phyloP scores from a whole-genome alignment of 2,113 vertebrate genomes.

The Clarias gariepinus region DNA sequence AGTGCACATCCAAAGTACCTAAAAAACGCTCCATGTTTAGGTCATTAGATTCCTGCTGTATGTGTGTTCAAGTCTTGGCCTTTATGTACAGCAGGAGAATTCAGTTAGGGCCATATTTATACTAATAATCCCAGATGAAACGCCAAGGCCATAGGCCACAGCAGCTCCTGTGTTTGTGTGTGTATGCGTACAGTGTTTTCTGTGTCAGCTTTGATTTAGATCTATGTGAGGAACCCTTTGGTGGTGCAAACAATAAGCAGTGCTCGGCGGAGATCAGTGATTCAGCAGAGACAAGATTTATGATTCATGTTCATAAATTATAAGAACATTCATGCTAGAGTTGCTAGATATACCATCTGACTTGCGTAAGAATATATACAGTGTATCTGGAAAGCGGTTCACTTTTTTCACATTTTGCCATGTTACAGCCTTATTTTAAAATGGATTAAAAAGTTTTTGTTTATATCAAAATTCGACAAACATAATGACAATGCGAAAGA shows the following conservation, averaged over 20 bases:
- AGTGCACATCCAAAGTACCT: background rate
- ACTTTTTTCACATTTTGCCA: too few species aligned
- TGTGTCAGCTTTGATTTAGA: conserved; percentile 37
- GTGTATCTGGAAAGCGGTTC: background rate
- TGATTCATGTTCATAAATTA: conserved; percentile 71
- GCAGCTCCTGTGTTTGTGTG: conserved; percentile 12
- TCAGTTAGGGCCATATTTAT: background rate
- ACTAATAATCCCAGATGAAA: background rate
- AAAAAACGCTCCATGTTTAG: background rate
- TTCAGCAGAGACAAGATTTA: conserved; percentile 69
- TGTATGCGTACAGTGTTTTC: conserved; percentile 14
- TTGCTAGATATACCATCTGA: background rate
- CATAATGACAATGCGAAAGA: too few species aligned
- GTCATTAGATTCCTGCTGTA: background rate
- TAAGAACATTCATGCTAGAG: conserved; percentile 13
- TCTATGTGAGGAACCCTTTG: background rate
- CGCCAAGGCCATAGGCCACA: background rate
- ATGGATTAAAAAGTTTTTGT: too few species aligned
- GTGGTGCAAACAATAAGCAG: conserved; percentile 19
- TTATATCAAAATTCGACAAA: too few species aligned
- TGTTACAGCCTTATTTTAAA: too few species aligned
- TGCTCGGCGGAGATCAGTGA: conserved; percentile 56
- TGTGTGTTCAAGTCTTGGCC: background rate
- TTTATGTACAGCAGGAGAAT: background rate
- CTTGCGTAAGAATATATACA: background rate